Conservation (phyloP, 2,113 vertebrate genomes). For the Aspiorhynchus laticeps region DNA sequence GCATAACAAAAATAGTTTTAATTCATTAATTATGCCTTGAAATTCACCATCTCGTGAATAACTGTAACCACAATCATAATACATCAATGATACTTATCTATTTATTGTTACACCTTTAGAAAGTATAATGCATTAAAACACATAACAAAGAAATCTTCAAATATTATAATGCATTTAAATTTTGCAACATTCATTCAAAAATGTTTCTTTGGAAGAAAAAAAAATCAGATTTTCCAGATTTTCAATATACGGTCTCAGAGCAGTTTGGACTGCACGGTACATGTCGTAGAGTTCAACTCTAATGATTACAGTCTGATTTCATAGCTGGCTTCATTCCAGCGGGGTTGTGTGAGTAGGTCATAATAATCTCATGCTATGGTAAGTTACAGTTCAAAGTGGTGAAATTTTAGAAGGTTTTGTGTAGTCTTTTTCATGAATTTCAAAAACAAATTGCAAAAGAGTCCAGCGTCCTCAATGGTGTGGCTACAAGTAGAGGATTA, state of each 20-base stretch:
- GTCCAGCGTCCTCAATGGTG: neutral
- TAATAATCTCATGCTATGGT: conserved; percentile 29
- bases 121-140: too few species aligned
- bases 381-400: conserved; percentile 21
- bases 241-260: neutral
- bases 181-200: too few species aligned
- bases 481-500: conserved; percentile 25
- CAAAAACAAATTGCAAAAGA: conserved; percentile 20
- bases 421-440: conserved; percentile 23
- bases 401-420: conserved; percentile 11
- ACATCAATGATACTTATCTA: too few species aligned
- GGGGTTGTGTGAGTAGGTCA: conserved; percentile 6
- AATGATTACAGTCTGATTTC: conserved; percentile 31
- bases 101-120: too few species aligned
- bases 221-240: neutral
- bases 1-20: neutral
- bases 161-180: too few species aligned
- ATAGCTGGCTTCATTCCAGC: conserved; percentile 29
- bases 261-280: neutral
- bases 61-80: too few species aligned
- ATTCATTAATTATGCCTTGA: too few species aligned
- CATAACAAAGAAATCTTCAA: too few species aligned
- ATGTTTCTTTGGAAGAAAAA: neutral
- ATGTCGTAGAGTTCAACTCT: neutral
- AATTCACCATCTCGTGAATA: too few species aligned